Evolutionary conservation across 2,113 vertebrate genomes (phyloP).

Genomic region (Tamias sibiricus): DNA sequence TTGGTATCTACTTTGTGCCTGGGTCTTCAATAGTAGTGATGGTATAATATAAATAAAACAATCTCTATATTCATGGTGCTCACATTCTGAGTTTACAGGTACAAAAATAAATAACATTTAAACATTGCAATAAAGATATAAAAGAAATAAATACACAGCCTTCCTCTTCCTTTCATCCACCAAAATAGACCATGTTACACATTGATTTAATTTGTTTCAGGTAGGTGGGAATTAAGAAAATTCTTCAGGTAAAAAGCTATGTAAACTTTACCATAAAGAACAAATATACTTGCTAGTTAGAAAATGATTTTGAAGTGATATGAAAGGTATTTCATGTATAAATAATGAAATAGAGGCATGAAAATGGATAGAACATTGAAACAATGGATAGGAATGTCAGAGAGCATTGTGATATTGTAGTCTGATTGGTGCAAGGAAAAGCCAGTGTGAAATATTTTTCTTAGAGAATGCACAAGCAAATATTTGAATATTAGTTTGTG

Average conservation of each 20-base stretch:
- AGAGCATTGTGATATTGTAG: not conserved
- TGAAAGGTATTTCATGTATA: not conserved
- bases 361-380: slow-evolving; percentile 5
- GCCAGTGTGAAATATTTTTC: not conserved
- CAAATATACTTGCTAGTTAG: not conserved
- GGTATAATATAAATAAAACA: not conserved
- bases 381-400: not conserved
- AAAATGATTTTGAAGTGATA: not conserved
- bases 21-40: not conserved
- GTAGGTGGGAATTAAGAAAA: not conserved
- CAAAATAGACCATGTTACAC: not conserved
- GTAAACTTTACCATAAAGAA: slow-evolving; percentile 4
- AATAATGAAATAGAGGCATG: slow-evolving; percentile 9
- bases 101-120: slow-evolving; percentile 1
- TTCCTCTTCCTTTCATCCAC: not conserved
- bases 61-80: not conserved
- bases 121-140: not conserved
- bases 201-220: slow-evolving; percentile 23
- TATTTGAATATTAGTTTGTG: not conserved
- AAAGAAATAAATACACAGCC: not conserved
- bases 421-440: not conserved
- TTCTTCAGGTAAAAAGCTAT: not conserved
- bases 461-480: not conserved
- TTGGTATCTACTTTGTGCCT: not conserved
- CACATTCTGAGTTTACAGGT: not conserved